Evolutionary conservation across 2,797 vertebrate genomes (phyloP).

Genomic region (Manis pentadactyla): DNA sequence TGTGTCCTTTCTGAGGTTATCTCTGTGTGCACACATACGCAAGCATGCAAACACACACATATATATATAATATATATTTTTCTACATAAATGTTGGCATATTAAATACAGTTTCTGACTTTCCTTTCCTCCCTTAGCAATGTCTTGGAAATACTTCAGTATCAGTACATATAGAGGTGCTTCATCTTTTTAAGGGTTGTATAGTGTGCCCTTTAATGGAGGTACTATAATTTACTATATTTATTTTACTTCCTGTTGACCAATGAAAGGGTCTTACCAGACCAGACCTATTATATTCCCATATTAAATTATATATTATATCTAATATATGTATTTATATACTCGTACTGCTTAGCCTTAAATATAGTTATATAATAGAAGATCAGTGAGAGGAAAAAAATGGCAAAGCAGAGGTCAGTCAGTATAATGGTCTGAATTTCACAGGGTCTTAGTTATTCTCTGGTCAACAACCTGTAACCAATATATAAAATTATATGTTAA

Average conservation of each 20-base stretch:
- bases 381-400: background rate
- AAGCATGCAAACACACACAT: background rate
- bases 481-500: too few species aligned
- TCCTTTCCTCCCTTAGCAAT: background rate
- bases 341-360: background rate
- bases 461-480: background rate
- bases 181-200: background rate
- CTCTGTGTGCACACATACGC: background rate
- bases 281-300: too few species aligned
- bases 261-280: too few species aligned
- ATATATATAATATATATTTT: background rate
- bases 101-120: background rate
- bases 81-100: background rate
- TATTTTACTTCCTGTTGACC: too few species aligned
- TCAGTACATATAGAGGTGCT: background rate
- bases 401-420: slow-evolving; percentile 1
- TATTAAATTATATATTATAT: too few species aligned
- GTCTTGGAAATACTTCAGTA: background rate
- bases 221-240: background rate
- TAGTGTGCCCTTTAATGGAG: background rate
- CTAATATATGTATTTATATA: background rate
- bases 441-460: background rate
- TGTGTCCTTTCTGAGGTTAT: background rate
- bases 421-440: slow-evolving; percentile 35
- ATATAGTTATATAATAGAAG: background rate